Conservation (phyloP, 30 jellyfish, hydroid and myxozoan species). For the Pelagia noctiluca region DNA sequence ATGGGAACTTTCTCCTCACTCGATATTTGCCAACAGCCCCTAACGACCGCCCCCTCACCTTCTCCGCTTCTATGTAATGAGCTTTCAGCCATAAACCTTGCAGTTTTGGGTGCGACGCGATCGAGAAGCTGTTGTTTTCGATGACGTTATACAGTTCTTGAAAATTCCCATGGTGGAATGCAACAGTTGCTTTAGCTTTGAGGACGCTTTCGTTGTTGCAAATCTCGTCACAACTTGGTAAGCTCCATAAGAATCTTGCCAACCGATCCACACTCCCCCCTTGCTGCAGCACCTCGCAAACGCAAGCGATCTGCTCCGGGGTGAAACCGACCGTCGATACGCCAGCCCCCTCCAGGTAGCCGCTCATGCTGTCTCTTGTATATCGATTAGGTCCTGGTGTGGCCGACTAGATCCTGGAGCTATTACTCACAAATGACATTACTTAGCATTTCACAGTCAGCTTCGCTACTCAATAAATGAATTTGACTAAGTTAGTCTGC, state of each 20-base stretch:
- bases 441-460: constrained; percentile 44
- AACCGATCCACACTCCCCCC: constrained; percentile 93
- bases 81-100: constrained; percentile 94
- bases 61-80: constrained; percentile 92
- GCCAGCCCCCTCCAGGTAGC: constrained; percentile 73
- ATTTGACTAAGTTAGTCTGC: constrained; percentile 63
- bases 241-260: constrained; percentile 94
- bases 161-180: constrained; percentile 94
- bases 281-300: constrained; percentile 93
- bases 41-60: constrained; percentile 83
- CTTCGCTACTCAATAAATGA: constrained; percentile 69
- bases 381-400: too few relatives aligned
- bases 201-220: constrained; percentile 82
- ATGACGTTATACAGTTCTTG: constrained; percentile 89
- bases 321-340: constrained; percentile 82
- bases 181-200: constrained; percentile 90
- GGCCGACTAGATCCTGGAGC: constrained; percentile 71
- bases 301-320: constrained; percentile 97
- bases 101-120: constrained; percentile 80
- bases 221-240: constrained; percentile 91
- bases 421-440: constrained; percentile 52
- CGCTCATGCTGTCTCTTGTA: constrained; percentile 56
- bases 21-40: constrained; percentile 98
- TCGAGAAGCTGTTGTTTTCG: constrained; percentile 77
- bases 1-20: constrained; percentile 93